Base-by-base conservation (phyloP, 2,797 vertebrate species). In the Acanthiza pusilla region DNA sequence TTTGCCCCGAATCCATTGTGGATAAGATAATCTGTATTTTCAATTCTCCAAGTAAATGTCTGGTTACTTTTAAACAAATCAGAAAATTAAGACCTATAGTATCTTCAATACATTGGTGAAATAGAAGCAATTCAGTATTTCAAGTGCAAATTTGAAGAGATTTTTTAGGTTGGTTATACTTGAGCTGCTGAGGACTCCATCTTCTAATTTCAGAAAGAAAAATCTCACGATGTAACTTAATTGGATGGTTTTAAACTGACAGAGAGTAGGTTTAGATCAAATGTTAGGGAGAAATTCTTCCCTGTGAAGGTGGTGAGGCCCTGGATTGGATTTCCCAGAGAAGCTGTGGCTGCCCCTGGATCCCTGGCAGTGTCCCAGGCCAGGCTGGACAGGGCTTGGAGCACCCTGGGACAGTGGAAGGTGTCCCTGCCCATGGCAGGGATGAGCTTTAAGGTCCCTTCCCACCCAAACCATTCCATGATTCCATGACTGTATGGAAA, bases 341-440 rank as follows among this genome's bases (percentile, higher is more conserved):
- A 0, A 87, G 58, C 50, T 43, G 66, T 19, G 57, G 48, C 34
- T 77, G 48, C 32, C 27, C 55, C 63, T 55, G 43, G 34, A 26
- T 10, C 48, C 77, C 48, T 68, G 63, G 34, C 0, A 82, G 32
- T 38, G 71, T 1, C 63, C 63, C 50, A 83, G 43, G 32, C 36
- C 42, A 29, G 42, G 55, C 0, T 62, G 34, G 55, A 48, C 0
- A 0, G 60, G 40, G 4, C 60, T 60, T 34, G 76, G 61, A 53
- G 18, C 22, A 36, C 0, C 30, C 42, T 68, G 86, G 86, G 36
- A 5, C 0, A 1, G 55, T 22, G 53, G 29, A 3, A 73, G n/a
- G 19, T 65, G 75, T 58, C 51, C 27, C 43, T 65, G 43, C 21
- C 21, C 29, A 16, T 26, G 36, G 48, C 34, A 54, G 50, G 42